phyloP scores from a whole-genome alignment of 2,113 vertebrate genomes.

The Opisthocomus hoazin region DNA sequence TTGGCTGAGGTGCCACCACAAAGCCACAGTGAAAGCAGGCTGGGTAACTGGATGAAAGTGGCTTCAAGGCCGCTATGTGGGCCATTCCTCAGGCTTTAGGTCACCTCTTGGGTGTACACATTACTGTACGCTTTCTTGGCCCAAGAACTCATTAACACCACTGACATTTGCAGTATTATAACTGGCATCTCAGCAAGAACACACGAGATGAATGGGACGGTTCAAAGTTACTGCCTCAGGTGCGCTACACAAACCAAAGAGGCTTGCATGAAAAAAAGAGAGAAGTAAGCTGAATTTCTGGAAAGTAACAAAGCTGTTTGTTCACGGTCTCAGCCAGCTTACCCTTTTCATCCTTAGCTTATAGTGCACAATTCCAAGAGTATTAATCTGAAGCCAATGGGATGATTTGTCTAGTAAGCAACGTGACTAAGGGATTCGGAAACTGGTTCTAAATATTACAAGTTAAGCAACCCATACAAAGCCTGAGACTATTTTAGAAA shows the following conservation, averaged over 20 bases:
- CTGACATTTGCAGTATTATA: neutral
- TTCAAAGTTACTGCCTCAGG: slow-evolving; percentile 10
- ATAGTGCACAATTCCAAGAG: neutral
- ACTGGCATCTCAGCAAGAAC: neutral
- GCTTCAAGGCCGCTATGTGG: neutral
- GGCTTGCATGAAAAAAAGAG: neutral
- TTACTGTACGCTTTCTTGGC: neutral
- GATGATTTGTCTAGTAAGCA: neutral
- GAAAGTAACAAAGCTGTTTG: neutral
- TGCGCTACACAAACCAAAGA: neutral
- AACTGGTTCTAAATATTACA: neutral
- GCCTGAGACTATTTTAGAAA: neutral
- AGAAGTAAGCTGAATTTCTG: neutral
- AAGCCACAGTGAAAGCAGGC: neutral
- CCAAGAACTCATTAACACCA: neutral
- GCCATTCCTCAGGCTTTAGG: neutral
- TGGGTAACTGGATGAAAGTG: neutral
- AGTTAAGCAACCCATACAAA: neutral
- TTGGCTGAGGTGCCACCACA: neutral
- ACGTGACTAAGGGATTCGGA: neutral
- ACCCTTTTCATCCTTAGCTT: slow-evolving; percentile 1
- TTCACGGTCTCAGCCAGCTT: neutral
- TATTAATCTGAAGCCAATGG: neutral
- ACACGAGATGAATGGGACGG: neutral
- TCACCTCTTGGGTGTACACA: neutral